These are phyloP conservation scores for Rhabdophis nuchalis DNA, from an alignment of 2,797 vertebrate genomes.

Conservation along the genomic window DNA sequence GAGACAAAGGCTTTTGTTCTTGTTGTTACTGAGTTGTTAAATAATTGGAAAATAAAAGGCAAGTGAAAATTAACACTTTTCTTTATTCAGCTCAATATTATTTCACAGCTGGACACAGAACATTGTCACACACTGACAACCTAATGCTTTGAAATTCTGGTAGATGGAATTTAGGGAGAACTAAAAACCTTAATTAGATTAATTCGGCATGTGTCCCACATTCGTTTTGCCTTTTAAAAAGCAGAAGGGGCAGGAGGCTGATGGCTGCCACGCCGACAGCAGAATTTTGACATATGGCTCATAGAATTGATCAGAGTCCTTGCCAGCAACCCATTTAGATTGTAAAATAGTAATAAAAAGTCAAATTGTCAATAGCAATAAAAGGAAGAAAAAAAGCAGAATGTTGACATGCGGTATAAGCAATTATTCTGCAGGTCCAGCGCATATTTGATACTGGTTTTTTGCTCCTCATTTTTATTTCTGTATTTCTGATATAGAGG, in stretches of 20 bases:
- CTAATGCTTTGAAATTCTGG: slow-evolving; percentile 17
- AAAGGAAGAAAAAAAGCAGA: slow-evolving; percentile 1
- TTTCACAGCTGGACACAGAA: slow-evolving; percentile 18
- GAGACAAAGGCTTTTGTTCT: background rate
- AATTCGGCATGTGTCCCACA: slow-evolving; percentile 10
- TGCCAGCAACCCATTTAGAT: slow-evolving; percentile 35
- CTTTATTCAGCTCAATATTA: slow-evolving; percentile 27
- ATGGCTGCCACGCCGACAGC: slow-evolving; percentile 16
- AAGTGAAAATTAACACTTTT: slow-evolving; percentile 51
- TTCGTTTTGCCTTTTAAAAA: slow-evolving; percentile 18
- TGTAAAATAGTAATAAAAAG: slow-evolving; percentile 32
- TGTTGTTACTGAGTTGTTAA: slow-evolving; percentile 29
- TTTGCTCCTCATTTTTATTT: background rate
- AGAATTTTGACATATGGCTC: slow-evolving; percentile 23
- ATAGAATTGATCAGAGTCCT: slow-evolving; percentile 41
- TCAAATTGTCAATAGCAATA: slow-evolving; percentile 34
- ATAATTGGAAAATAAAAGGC: slow-evolving; percentile 53
- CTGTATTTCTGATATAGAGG: slow-evolving; percentile 24
- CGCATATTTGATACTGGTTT: slow-evolving; percentile 7
- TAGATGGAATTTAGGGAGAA: slow-evolving; percentile 4
- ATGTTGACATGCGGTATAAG: slow-evolving; percentile 30
- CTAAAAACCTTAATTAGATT: slow-evolving; percentile 30
- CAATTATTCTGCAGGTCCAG: background rate
- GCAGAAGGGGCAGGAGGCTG: background rate
- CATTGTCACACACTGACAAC: slow-evolving; percentile 41